Conservation (phyloP, 2,888 invertebrate genomes). For the Scaptomyza flava region DNA sequence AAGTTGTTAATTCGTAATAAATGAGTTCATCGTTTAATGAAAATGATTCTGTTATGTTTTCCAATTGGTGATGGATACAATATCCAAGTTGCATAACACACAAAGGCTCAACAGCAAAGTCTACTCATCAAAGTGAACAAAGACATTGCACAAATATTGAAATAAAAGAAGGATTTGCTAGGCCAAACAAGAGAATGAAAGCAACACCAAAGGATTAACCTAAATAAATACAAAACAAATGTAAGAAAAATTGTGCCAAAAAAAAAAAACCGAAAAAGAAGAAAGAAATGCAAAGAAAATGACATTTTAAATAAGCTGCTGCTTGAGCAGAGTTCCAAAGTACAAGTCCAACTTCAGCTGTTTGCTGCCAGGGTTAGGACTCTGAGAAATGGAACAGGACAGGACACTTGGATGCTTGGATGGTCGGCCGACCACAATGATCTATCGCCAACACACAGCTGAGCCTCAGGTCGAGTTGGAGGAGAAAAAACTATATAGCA, state of each 20-base stretch:
- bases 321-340: slow-evolving; percentile 6
- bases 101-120: slow-evolving; percentile 44
- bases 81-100: slow-evolving; percentile 30
- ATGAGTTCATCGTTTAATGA: slow-evolving; percentile 2
- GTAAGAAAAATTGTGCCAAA: slow-evolving; percentile 62
- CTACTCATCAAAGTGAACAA: slow-evolving; percentile 62
- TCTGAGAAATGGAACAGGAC: slow-evolving; percentile 43
- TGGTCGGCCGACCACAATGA: slow-evolving; percentile 71
- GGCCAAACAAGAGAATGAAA: slow-evolving; percentile 7
- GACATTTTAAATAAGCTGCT: slow-evolving; percentile 62
- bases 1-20: background rate
- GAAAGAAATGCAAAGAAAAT: slow-evolving; percentile 40
- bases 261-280: slow-evolving; percentile 26
- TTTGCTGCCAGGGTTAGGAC: slow-evolving; percentile 31
- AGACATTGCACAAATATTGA: slow-evolving; percentile 65
- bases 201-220: slow-evolving; percentile 70
- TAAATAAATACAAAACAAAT: slow-evolving; percentile 77
- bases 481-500: slow-evolving; percentile 21
- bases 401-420: slow-evolving; percentile 2
- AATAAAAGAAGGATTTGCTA: slow-evolving; percentile 56
- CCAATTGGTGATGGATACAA: slow-evolving; percentile 33
- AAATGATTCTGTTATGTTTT: slow-evolving; percentile 37
- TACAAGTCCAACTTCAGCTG: slow-evolving; percentile 14
- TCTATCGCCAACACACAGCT: slow-evolving; percentile 59
- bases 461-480: slow-evolving; percentile 8